A percentile compares a stretch with the other conserved stretches of the same genome.
phyloP scores from a whole-genome alignment of 1,140 invertebrate species.

The Heliconius eleuchia region DNA sequence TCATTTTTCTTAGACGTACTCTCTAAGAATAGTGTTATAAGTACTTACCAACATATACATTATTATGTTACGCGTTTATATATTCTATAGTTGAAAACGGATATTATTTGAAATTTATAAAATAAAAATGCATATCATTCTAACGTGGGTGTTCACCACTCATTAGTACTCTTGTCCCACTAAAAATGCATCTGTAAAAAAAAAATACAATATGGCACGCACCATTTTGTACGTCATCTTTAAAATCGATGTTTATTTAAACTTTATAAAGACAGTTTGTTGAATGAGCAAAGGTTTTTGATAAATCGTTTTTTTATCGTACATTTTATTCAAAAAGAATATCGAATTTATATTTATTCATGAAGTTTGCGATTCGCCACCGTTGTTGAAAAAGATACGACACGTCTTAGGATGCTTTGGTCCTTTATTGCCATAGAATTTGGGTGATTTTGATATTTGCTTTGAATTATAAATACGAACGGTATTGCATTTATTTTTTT shows the following conservation, averaged over 20 bases:
- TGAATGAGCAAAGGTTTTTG: slow-evolving; percentile 69
- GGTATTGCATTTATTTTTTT: background rate
- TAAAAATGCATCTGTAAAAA: slow-evolving; percentile 52
- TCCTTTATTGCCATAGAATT: slow-evolving; percentile 23
- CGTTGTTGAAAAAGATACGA: slow-evolving; percentile 65
- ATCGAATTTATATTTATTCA: slow-evolving; percentile 79
- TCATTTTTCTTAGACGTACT: too few relatives aligned
- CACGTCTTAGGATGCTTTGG: slow-evolving; percentile 58
- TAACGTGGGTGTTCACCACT: slow-evolving; percentile 73
- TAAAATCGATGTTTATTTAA: slow-evolving; percentile 79
- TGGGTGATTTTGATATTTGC: slow-evolving; percentile 59
- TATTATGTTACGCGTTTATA: too few relatives aligned
- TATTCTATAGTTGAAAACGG: too few relatives aligned
- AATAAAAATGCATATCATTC: slow-evolving; percentile 60
- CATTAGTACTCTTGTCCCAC: slow-evolving; percentile 73
- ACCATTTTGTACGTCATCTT: slow-evolving; percentile 71
- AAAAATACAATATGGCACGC: slow-evolving; percentile 61
- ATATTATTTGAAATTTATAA: too few relatives aligned
- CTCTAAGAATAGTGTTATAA: too few relatives aligned
- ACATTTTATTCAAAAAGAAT: slow-evolving; percentile 75
- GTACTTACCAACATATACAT: too few relatives aligned
- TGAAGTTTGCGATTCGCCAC: slow-evolving; percentile 77
- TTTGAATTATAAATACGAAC: background rate
- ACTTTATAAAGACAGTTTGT: slow-evolving; percentile 63
- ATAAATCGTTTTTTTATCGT: slow-evolving; percentile 79